Evolutionary conservation across 2,888 invertebrate genomes (phyloP).

Genomic region (Philereme vetulata): DNA sequence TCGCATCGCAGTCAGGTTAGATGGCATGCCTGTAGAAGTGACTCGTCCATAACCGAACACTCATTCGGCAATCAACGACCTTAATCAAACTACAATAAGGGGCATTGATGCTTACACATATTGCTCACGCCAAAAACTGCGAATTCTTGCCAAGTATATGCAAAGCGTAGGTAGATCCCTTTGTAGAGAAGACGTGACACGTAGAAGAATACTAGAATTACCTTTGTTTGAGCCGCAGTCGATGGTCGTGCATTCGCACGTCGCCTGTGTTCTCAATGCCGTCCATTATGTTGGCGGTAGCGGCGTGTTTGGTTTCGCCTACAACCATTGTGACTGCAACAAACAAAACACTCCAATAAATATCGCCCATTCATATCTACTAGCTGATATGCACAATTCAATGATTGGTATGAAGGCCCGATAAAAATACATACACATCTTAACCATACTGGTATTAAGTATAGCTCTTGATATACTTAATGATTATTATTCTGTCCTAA

Average conservation of each 20-base stretch:
- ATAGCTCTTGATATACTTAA: too few relatives aligned
- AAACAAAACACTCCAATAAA: conserved; percentile 46
- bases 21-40: too few relatives aligned
- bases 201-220: conserved; percentile 54
- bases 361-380: conserved; percentile 28
- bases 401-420: conserved; percentile 1
- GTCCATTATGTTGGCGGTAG: conserved; percentile 93
- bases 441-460: too few relatives aligned
- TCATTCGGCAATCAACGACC: too few relatives aligned
- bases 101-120: too few relatives aligned
- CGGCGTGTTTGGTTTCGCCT: conserved; percentile 86
- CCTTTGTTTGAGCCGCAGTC: conserved; percentile 95
- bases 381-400: conserved; percentile 8
- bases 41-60: too few relatives aligned
- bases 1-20: too few relatives aligned
- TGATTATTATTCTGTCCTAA: too few relatives aligned
- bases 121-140: not conserved
- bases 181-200: conserved; percentile 2
- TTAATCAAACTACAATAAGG: too few relatives aligned
- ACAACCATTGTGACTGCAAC: conserved; percentile 90
- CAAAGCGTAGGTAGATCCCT: not conserved
- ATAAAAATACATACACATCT: too few relatives aligned
- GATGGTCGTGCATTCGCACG: conserved; percentile 95
- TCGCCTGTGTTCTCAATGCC: conserved; percentile 95
- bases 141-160: conserved; percentile 4